Evolutionary conservation across 1,140 invertebrate genomes (phyloP), one percentile per base, ranked within the genome.

Genomic region (Bradysia coprophila): DNA sequence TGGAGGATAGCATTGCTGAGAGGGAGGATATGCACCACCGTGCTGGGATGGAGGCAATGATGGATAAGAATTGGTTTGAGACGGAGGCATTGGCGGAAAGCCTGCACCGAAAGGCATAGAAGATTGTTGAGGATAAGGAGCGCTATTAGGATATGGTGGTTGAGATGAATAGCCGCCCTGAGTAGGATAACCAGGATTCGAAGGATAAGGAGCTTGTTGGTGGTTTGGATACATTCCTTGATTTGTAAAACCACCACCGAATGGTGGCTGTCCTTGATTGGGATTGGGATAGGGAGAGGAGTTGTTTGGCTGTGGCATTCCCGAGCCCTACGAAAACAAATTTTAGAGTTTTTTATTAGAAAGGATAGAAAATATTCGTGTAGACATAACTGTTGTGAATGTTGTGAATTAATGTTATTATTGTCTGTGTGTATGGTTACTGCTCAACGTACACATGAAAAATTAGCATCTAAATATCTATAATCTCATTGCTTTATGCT

Each of bases 301-400:
- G n/a, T 40, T 40, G 48, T 47, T 44, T 41, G 50, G 32, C 24
- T 42, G 40, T 51, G 54, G 51, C 53, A 54, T 54, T 49, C 56
- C 55, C 42, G 57, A 48, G 49, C 57, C 55, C 57, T 59, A 59
- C 45, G 57, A 59, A 46, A 32, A 21, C n/a, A n/a, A n/a, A n/a
- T n/a, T n/a, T n/a, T n/a, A n/a, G n/a, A n/a, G n/a, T n/a, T n/a
- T n/a, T n/a, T n/a, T n/a, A n/a, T n/a, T n/a, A n/a, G n/a, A n/a
- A n/a, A n/a, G n/a, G n/a, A n/a, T n/a, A n/a, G n/a, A n/a, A n/a
- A n/a, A n/a, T n/a, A n/a, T n/a, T n/a, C n/a, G n/a, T n/a, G n/a
- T n/a, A n/a, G n/a, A n/a, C n/a, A n/a, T n/a, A n/a, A n/a, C n/a
- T n/a, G n/a, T n/a, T n/a, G n/a, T n/a, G n/a, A n/a, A n/a, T n/a